Percentiles rank a stretch among this genome's conserved stretches.
phyloP scores from a whole-genome alignment of 2,888 invertebrate genomes.

The Polymixis lichenea region DNA sequence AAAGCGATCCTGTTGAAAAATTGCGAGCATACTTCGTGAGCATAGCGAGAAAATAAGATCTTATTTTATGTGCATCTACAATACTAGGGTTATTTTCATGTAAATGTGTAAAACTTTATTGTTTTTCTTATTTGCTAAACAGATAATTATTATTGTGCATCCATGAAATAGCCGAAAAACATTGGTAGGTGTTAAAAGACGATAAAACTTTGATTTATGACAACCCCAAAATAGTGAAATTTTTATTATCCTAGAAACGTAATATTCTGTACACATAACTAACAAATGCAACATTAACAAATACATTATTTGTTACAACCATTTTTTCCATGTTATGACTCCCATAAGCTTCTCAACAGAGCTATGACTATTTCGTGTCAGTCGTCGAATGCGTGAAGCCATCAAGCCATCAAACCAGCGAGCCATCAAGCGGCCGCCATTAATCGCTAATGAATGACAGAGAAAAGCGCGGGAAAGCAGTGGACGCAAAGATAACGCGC shows the following conservation, averaged over 20 bases:
- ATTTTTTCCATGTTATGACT: conserved; percentile 26
- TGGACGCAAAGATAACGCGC: conserved; percentile 68
- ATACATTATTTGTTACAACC: conserved; percentile 43
- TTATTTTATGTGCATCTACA: conserved; percentile 20
- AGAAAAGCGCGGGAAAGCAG: conserved; percentile 75
- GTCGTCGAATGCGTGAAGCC: conserved; percentile 38
- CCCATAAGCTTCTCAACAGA: conserved; percentile 49
- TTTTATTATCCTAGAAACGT: conserved; percentile 29
- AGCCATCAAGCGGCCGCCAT: conserved; percentile 53
- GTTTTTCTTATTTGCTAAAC: not conserved
- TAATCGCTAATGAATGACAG: conserved; percentile 71
- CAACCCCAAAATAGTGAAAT: conserved; percentile 6
- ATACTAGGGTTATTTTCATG: conserved; percentile 2
- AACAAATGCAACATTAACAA: conserved; percentile 9
- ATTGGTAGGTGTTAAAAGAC: conserved; percentile 8
- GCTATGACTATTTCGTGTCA: conserved; percentile 43
- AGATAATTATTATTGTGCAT: conserved; percentile 11
- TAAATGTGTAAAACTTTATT: conserved; percentile 4
- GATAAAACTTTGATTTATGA: conserved; percentile 11
- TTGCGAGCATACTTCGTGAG: conserved; percentile 18
- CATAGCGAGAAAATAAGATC: conserved; percentile 29
- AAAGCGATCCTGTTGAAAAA: conserved; percentile 31
- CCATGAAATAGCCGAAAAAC: conserved; percentile 1
- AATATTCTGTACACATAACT: conserved; percentile 29
- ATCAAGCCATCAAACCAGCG: conserved; percentile 60